Evolutionary conservation across 2,113 vertebrate genomes (phyloP), one percentile per base, ranked within the genome.

Genomic region (Serinus canaria): DNA sequence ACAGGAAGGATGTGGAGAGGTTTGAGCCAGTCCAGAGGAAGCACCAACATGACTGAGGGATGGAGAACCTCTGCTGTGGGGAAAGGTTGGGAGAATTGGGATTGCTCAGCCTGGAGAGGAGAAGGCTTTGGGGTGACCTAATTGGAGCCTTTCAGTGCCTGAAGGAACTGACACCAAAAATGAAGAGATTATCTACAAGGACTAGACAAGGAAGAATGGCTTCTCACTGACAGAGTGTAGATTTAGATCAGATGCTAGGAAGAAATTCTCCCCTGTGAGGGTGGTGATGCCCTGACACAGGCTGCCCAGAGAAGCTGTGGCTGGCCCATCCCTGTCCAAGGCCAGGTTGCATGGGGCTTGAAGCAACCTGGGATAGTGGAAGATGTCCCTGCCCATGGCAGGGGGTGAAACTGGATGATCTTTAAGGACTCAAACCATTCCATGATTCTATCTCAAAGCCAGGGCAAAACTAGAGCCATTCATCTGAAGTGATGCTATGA

Each of bases 311-410:
- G 79, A 35, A 63, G 31, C 63, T 90, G 35, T 33, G 31, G 47
- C 15, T 49, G 35, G 3, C 31, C 12, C 47, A 55, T 43, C 18
- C 35, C 41, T 37, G 25, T 43, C 1, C 25, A 43, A 63, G 27
- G 35, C 22, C 63, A 76, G 15, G 25, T 0, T 69, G 41, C 41
- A 55, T 0, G 0, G 30, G 24, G 3, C 24, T 55, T 63, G 55
- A 31, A 76, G 25, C 31, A 63, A 1, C 31, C 18, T 17, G 31
- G 22, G 10, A 3, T 2, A 49, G 49, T 56, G 35, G 49, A 20
- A 83, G 41, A 2, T 62, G 41, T 47, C 21, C 30, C 41, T 62
- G 47, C 11, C 30, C n/a, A 27, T 27, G 41, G 17, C 62, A 76
- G 18, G 2, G 30, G 3, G 5, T 53, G 25, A 1, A 19, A 33